Percentiles rank a stretch among this genome's conserved stretches.
Evolutionary conservation across 2,113 vertebrate species (phyloP).

Genomic region (Peromyscus californicus): DNA sequence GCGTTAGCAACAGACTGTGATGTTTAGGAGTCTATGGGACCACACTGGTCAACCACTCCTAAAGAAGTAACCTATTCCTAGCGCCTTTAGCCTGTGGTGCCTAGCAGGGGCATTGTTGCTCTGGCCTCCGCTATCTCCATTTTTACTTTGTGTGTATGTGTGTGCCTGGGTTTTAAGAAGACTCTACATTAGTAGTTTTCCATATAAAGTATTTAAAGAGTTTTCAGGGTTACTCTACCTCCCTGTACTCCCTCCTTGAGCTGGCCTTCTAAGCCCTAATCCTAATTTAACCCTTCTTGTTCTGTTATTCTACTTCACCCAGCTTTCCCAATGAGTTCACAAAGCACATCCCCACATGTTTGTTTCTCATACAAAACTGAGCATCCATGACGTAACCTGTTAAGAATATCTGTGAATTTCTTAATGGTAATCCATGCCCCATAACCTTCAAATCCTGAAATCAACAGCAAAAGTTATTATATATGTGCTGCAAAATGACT

Average conservation of each 20-base stretch:
- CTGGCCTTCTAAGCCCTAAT: not conserved
- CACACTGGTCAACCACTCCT: too few species aligned
- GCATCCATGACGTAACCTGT: not conserved
- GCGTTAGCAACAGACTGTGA: not conserved
- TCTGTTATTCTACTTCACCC: not conserved
- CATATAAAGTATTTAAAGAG: too few species aligned
- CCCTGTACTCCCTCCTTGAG: not conserved
- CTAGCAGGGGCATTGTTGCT: not conserved
- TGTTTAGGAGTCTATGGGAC: not conserved
- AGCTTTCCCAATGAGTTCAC: not conserved
- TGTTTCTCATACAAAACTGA: not conserved
- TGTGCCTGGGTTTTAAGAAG: not conserved
- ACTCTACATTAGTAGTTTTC: not conserved
- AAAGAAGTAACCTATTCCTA: not conserved
- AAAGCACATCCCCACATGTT: too few species aligned
- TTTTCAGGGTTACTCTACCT: not conserved
- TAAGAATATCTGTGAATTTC: not conserved
- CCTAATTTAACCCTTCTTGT: not conserved
- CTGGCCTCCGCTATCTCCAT: not conserved
- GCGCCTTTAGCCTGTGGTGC: not conserved
- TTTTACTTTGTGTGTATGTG: not conserved
- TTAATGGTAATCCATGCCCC: rapidly evolving
- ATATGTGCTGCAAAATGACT: not conserved
- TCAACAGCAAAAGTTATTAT: not conserved
- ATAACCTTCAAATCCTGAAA: not conserved